Evolutionary conservation across 1,140 invertebrate species (phyloP), one percentile per base, ranked within the genome.

Genomic region (Cataglyphis hispanica): DNA sequence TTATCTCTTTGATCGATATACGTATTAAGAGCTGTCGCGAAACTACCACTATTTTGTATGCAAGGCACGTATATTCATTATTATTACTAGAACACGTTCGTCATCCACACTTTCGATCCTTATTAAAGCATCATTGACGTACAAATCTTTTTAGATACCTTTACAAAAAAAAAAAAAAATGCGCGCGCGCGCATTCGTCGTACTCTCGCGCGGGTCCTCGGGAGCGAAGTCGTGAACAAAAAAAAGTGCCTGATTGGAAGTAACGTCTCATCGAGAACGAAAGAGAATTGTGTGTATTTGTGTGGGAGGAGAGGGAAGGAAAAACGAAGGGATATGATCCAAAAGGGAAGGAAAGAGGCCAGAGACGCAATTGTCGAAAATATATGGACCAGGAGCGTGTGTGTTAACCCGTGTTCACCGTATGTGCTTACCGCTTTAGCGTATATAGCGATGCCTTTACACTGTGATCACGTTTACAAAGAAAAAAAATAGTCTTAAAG

Each of bases 391-490:
- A 89, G 76, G 87, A 75, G 70, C 87, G 69, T 86, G 40, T 66
- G 63, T 67, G 76, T 78, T 78, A 80, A 80, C 66, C 80, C 80
- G 66, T 74, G 81, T 76, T 84, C 81, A 86, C 78, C 85, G 76
- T 66, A 84, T 70, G 85, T 84, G 87, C 85, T 84, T 77, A 90
- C 78, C 34, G 78, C 78, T 83, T 80, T 83, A 83, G 78, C 67
- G 76, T 84, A 70, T 86, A 89, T 84, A 88, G 77, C 91, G 85
- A 91, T 83, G 91, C 92, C 92, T 93, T 94, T 87, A 92, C 90
- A 93, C 93, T 94, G 93, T 94, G 93, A 94, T 94, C 91, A 92
- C 90, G 91, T 93, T 93, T 93, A 93, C 91, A 92, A 93, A 93
- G 91, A 93, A 92, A 87, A 87, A 93, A 92, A 87, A 87, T 89